These are phyloP conservation scores for Teinopalpus imperialis DNA, from an alignment of 2,888 invertebrate genomes.

Conservation along the genomic window DNA sequence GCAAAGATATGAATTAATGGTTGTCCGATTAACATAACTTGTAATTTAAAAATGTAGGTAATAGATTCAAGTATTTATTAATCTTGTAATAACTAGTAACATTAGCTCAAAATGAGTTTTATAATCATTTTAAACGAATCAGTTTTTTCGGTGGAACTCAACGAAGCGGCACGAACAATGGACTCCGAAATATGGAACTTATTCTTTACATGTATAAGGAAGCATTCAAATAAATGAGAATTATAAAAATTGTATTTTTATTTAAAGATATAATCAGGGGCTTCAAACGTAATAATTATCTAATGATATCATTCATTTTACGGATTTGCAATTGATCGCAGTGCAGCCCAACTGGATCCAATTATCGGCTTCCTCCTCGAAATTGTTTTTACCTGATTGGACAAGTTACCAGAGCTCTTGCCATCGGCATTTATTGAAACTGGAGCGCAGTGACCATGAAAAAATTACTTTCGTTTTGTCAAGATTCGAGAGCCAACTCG, in stretches of 20 bases:
- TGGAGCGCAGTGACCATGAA: too few species aligned
- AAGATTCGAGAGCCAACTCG: too few species aligned
- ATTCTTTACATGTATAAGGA: conserved; percentile 3
- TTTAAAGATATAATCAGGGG: conserved; percentile 12
- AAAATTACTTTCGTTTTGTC: too few species aligned
- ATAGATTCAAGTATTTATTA: conserved; percentile 10
- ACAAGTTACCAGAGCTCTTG: too few species aligned
- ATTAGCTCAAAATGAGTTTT: conserved; percentile 29
- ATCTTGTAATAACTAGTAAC: conserved; percentile 11
- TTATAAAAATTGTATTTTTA: conserved; percentile 14
- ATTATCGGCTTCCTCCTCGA: too few species aligned
- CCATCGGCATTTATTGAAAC: too few species aligned
- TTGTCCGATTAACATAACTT: background rate
- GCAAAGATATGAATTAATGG: conserved; percentile 12
- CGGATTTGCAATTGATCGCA: too few species aligned
- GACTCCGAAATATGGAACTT: conserved; percentile 18
- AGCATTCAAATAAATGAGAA: conserved; percentile 20
- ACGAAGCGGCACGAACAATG: conserved; percentile 17
- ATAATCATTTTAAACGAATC: conserved; percentile 9
- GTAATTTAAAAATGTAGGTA: background rate
- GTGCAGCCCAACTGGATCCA: too few species aligned
- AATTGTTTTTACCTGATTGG: too few species aligned
- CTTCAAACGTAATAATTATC: too few species aligned
- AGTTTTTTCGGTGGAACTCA: background rate
- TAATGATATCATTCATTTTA: too few species aligned